Evolutionary conservation across 2,113 vertebrate genomes (phyloP), one percentile per base, ranked within the genome.

Genomic region (Corythornis madagascariensis): DNA sequence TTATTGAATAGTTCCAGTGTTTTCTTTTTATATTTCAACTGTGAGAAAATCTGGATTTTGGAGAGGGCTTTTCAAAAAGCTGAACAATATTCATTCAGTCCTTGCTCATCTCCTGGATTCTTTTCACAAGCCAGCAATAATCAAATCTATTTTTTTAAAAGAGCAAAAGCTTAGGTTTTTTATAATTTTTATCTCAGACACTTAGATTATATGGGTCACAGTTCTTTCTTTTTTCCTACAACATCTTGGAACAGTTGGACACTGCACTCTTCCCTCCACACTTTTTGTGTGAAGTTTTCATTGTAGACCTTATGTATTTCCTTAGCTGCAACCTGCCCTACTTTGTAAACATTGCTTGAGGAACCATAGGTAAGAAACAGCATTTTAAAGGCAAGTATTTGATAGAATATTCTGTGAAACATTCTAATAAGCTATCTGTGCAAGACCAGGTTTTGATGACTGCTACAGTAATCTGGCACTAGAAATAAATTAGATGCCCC

Each of bases 401-500:
- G 28, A 42, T 76, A 70, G 40, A 78, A 84, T 57, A 63, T 57
- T 77, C 61, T 77, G 48, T 76, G 29, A 86, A 94, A 64, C 15
- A 9, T 52, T 74, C 61, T 48, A 43, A 83, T 75, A 64, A 88
- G 25, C 38, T 69, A 22, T 71, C 28, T 61, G n/a, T 60, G 40
- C 59, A 74, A 88, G 66, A 86, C 47, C 73, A 26, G 3, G 2
- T 64, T 95, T 91, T 83, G 47, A 74, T 74, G 40, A 56, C 42
- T 86, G 35, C 33, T 92, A 55, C 1, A 88, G 60, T 40, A 70
- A 66, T 43, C 59, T 55, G 47, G 55, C 56, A 52, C 40, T 72
- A 69, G 67, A 89, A 91, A 92, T 80, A 73, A 94, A 89, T 91
- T 45, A 50, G 20, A 80, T 85, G 35, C 24, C 31, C 17, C 26